These are phyloP conservation scores for Drosophila parabipectinata DNA, from an alignment of 1,140 invertebrate species.

Conservation along the genomic window DNA sequence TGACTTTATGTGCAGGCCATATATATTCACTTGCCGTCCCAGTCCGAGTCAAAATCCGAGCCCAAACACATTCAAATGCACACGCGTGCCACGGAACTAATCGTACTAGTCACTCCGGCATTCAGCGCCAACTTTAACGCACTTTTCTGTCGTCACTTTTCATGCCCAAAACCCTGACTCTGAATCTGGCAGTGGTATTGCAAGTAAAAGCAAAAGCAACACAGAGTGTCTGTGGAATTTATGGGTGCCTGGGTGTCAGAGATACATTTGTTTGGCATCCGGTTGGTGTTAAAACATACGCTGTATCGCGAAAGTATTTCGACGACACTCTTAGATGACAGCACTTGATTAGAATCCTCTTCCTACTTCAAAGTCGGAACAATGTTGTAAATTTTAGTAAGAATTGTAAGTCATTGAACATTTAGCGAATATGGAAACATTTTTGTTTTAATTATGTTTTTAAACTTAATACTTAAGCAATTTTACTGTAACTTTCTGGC, in stretches of 20 bases:
- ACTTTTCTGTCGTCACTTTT: slow-evolving; percentile 61
- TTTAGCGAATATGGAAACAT: too few species aligned
- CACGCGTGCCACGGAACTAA: slow-evolving; percentile 52
- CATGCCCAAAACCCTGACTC: slow-evolving; percentile 55
- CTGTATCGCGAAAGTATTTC: neutral
- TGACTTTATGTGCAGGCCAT: slow-evolving; percentile 16
- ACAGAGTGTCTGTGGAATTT: slow-evolving; percentile 43
- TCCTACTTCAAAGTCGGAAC: too few species aligned
- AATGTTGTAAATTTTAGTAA: too few species aligned
- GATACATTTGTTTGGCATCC: slow-evolving; percentile 56
- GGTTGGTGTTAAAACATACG: slow-evolving; percentile 30
- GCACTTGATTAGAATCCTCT: too few species aligned
- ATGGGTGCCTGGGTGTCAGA: slow-evolving; percentile 49
- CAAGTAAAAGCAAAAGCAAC: neutral
- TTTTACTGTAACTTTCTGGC: too few species aligned
- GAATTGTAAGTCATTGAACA: too few species aligned
- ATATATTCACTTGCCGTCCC: slow-evolving; percentile 30
- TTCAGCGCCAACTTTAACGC: slow-evolving; percentile 26
- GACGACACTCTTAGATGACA: neutral
- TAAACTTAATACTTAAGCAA: too few species aligned
- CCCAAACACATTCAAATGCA: slow-evolving; percentile 54
- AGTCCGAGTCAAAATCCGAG: neutral
- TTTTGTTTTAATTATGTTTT: too few species aligned
- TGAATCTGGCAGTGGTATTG: slow-evolving; percentile 2
- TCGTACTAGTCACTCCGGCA: slow-evolving; percentile 25